A percentile compares a stretch with the other conserved stretches of the same genome.
Conservation (phyloP, 2,888 invertebrate species). For the Bruchidius siliquastri region DNA sequence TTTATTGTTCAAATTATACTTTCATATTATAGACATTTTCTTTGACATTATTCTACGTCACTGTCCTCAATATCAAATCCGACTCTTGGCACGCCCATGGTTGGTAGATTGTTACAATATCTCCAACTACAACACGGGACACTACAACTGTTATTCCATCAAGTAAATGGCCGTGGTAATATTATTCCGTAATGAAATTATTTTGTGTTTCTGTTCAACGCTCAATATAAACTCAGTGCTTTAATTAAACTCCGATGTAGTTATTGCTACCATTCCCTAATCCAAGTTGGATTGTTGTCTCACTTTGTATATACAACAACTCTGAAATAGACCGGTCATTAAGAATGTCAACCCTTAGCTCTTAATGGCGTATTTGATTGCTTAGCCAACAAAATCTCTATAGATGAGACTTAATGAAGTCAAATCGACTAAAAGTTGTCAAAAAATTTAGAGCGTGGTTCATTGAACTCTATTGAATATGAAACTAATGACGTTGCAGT, state of each 20-base stretch:
- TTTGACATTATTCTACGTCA: too few relatives aligned
- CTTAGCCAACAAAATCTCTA: neutral
- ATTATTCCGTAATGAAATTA: constrained; percentile 22
- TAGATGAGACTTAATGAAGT: too few relatives aligned
- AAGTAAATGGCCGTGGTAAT: constrained; percentile 18
- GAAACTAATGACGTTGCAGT: too few relatives aligned
- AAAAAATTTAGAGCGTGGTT: too few relatives aligned
- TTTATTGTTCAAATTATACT: too few relatives aligned
- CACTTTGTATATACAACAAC: neutral
- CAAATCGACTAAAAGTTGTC: too few relatives aligned
- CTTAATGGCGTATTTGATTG: neutral
- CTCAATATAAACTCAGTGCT: constrained; percentile 19
- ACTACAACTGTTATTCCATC: constrained; percentile 18
- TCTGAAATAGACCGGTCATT: neutral
- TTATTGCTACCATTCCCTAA: constrained; percentile 10
- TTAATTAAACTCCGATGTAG: constrained; percentile 19
- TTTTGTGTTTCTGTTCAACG: constrained; percentile 22
- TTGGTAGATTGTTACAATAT: neutral
- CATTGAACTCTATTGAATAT: too few relatives aligned
- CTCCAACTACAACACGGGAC: neutral
- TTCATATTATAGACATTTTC: too few relatives aligned
- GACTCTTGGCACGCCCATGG: neutral
- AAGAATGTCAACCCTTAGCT: neutral
- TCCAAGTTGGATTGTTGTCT: neutral
- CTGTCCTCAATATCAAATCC: too few relatives aligned